Conservation (phyloP, 1,140 invertebrate genomes). For the Dendrolimus punctatus region DNA sequence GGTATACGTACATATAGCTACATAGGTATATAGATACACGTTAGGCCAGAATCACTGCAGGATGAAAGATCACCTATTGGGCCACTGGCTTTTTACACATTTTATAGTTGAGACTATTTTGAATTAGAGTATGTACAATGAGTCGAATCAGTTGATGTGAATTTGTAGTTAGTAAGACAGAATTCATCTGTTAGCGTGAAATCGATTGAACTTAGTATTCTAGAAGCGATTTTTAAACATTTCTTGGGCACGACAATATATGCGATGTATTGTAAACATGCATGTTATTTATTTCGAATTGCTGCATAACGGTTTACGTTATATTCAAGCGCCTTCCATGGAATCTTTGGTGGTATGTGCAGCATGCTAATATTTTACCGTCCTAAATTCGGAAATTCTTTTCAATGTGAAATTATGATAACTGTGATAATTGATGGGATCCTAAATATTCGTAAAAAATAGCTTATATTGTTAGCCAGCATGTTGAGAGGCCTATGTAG, state of each 20-base stretch:
- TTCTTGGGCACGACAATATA: slow-evolving; percentile 15
- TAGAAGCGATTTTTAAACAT: slow-evolving; percentile 31
- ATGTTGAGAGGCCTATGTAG: too few species aligned
- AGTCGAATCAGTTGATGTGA: too few species aligned
- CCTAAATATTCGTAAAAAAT: too few species aligned
- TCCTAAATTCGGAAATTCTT: slow-evolving; percentile 9
- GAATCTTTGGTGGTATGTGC: slow-evolving; percentile 20
- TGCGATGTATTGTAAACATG: slow-evolving; percentile 25
- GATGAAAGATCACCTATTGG: too few species aligned
- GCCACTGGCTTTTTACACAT: too few species aligned
- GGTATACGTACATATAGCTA: too few species aligned
- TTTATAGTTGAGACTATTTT: too few species aligned
- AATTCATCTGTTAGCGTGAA: slow-evolving; percentile 2
- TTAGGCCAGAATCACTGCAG: too few species aligned
- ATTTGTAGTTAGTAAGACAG: background rate
- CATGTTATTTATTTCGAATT: slow-evolving; percentile 43
- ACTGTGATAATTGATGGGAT: background rate
- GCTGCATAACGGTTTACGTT: slow-evolving; percentile 43
- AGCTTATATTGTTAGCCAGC: too few species aligned
- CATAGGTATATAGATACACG: too few species aligned
- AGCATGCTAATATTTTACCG: slow-evolving; percentile 15
- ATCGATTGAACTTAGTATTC: slow-evolving; percentile 33
- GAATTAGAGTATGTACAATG: too few species aligned
- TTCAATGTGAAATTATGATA: slow-evolving; percentile 3
- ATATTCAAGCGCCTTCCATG: slow-evolving; percentile 32